A percentile compares a stretch with the other conserved stretches of the same genome.
Conservation (phyloP, 2,113 vertebrate genomes). For the Zosterops hypoxanthus region DNA sequence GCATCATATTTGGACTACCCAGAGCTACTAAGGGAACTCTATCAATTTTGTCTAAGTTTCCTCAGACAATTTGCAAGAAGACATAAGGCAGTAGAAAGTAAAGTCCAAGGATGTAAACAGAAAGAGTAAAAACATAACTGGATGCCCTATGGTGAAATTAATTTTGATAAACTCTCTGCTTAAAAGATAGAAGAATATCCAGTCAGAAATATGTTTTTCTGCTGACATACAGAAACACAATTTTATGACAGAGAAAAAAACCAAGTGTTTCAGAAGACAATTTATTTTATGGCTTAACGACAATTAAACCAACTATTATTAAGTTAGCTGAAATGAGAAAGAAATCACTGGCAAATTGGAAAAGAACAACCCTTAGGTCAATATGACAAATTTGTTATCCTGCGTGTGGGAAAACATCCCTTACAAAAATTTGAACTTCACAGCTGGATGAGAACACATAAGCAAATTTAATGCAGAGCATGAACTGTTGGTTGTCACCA, state of each 20-base stretch:
- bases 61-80: not conserved
- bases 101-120: not conserved
- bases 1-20: not conserved
- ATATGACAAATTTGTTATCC: slow-evolving; percentile 26
- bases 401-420: slow-evolving; percentile 6
- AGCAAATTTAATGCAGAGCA: slow-evolving; percentile 30
- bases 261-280: not conserved
- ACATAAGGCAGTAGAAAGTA: not conserved
- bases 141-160: not conserved
- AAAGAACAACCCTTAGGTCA: slow-evolving; percentile 33
- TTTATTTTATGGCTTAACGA: slow-evolving; percentile 2
- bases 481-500: slow-evolving; percentile 11
- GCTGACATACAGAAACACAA: not conserved
- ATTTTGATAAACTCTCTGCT: not conserved
- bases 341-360: slow-evolving; percentile 30
- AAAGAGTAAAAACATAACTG: not conserved
- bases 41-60: not conserved
- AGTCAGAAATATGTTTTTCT: not conserved
- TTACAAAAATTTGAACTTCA: slow-evolving; percentile 34
- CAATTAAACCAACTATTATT: slow-evolving; percentile 28
- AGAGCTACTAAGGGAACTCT: not conserved
- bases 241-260: not conserved
- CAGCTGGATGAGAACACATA: slow-evolving; percentile 43
- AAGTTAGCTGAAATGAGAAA: slow-evolving; percentile 38
- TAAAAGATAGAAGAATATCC: not conserved